A percentile compares a stretch with the other conserved stretches of the same genome.
Conservation (phyloP, 2,888 invertebrate species). For the Phyllotreta striolata region DNA sequence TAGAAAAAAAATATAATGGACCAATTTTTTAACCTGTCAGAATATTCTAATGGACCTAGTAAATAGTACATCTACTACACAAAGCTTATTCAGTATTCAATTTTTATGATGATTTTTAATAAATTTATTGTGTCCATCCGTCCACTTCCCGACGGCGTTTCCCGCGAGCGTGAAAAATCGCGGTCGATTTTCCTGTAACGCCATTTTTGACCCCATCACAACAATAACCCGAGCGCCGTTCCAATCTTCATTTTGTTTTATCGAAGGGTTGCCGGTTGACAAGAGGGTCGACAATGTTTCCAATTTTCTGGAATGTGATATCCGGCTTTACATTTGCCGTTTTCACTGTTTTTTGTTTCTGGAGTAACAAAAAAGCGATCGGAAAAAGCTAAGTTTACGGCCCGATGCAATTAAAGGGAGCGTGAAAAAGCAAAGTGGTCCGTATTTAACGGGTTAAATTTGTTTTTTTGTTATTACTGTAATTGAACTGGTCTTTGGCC, state of each 20-base stretch:
- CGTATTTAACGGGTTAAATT: too few relatives aligned
- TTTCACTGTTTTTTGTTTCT: not conserved
- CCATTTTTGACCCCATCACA: constrained; percentile 24
- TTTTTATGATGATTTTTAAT: too few relatives aligned
- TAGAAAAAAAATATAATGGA: too few relatives aligned
- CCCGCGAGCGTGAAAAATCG: too few relatives aligned
- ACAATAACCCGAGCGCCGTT: constrained; percentile 26
- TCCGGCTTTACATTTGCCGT: constrained; percentile 26
- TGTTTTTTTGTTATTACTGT: too few relatives aligned
- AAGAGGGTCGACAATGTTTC: constrained; percentile 33
- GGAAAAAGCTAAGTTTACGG: not conserved
- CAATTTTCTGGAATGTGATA: constrained; percentile 33
- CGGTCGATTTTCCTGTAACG: constrained; percentile 1
- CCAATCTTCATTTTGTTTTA: constrained; percentile 34
- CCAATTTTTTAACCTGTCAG: too few relatives aligned
- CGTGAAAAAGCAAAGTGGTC: not conserved
- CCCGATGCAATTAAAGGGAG: constrained; percentile 2
- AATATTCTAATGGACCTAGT: too few relatives aligned
- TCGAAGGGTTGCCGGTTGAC: constrained; percentile 28
- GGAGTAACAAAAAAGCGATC: constrained; percentile 3
- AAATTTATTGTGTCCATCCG: too few relatives aligned
- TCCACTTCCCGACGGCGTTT: too few relatives aligned
- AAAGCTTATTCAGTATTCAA: too few relatives aligned
- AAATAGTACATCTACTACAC: too few relatives aligned
- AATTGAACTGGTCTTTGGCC: too few relatives aligned